Conservation (phyloP, 2,797 vertebrate species). For the Apogon talboti region DNA sequence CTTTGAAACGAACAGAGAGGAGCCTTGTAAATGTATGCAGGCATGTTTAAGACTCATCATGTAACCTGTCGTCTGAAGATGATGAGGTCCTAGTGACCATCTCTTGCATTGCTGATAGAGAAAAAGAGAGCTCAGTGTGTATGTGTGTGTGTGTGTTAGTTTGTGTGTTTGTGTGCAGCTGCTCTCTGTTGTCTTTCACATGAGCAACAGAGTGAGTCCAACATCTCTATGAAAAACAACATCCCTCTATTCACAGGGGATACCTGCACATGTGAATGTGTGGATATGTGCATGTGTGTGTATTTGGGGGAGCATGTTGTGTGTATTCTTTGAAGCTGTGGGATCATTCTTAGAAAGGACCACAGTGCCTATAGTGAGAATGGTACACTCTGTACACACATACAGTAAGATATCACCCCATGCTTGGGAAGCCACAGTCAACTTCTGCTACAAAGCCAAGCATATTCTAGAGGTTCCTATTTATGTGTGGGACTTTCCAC, state of each 20-base stretch:
- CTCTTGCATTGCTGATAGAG: slow-evolving; percentile 53
- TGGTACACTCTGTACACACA: slow-evolving; percentile 16
- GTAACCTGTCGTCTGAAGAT: slow-evolving; percentile 53
- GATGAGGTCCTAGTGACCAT: slow-evolving; percentile 59
- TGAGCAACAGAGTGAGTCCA: slow-evolving; percentile 70
- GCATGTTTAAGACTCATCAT: slow-evolving; percentile 69
- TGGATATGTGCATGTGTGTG: slow-evolving; percentile 22
- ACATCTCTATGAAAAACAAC: slow-evolving; percentile 76
- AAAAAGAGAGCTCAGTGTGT: neutral
- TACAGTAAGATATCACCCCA: slow-evolving; percentile 47
- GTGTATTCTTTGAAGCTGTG: slow-evolving; percentile 57
- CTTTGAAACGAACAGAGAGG: slow-evolving; percentile 41
- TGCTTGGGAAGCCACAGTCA: slow-evolving; percentile 47
- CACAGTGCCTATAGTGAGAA: slow-evolving; percentile 44
- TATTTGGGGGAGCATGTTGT: slow-evolving; percentile 27
- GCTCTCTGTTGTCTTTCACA: slow-evolving; percentile 62
- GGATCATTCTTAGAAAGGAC: slow-evolving; percentile 67
- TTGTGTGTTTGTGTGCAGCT: slow-evolving; percentile 29
- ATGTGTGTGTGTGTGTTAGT: slow-evolving; percentile 28
- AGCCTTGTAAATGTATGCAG: slow-evolving; percentile 36
- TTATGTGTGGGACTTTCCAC: slow-evolving; percentile 39
- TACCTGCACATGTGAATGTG: slow-evolving; percentile 49
- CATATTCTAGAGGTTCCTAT: slow-evolving; percentile 18
- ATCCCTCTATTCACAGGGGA: slow-evolving; percentile 63
- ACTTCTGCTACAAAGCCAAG: slow-evolving; percentile 40